phyloP scores from a whole-genome alignment of 2,797 vertebrate genomes.

The Eurystomus glaucurus region DNA sequence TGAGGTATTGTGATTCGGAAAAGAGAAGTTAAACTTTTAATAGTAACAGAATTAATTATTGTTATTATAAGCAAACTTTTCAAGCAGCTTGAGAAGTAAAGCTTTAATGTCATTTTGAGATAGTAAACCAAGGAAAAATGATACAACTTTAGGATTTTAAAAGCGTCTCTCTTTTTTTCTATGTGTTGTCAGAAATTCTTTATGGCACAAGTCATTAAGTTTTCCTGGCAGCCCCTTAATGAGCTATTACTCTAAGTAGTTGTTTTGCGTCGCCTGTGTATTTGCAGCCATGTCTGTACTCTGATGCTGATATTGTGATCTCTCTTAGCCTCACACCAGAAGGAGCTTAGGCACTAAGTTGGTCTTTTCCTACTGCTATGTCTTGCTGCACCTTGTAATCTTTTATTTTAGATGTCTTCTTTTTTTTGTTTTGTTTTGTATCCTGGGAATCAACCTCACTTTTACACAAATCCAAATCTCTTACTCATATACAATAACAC shows the following conservation, averaged over 20 bases:
- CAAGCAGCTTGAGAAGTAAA: background rate
- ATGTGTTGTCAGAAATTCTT: background rate
- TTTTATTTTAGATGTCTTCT: background rate
- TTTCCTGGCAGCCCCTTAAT: background rate
- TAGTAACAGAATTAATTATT: background rate
- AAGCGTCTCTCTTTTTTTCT: background rate
- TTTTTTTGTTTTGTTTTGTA: rapidly evolving
- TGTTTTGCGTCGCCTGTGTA: background rate
- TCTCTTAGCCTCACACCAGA: background rate
- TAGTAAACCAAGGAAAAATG: background rate
- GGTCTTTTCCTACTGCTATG: background rate
- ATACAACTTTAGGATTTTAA: background rate
- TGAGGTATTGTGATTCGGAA: background rate
- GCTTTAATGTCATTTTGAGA: background rate
- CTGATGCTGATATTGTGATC: background rate
- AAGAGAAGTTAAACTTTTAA: background rate
- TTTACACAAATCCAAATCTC: background rate
- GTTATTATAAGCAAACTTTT: background rate
- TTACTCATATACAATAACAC: background rate
- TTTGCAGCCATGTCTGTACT: background rate
- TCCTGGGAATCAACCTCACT: background rate
- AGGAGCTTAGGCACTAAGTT: background rate
- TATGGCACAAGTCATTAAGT: background rate
- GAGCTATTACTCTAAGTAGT: background rate
- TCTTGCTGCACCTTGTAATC: background rate